Evolutionary conservation across 2,888 invertebrate species (phyloP).

Genomic region (Syritta pipiens): DNA sequence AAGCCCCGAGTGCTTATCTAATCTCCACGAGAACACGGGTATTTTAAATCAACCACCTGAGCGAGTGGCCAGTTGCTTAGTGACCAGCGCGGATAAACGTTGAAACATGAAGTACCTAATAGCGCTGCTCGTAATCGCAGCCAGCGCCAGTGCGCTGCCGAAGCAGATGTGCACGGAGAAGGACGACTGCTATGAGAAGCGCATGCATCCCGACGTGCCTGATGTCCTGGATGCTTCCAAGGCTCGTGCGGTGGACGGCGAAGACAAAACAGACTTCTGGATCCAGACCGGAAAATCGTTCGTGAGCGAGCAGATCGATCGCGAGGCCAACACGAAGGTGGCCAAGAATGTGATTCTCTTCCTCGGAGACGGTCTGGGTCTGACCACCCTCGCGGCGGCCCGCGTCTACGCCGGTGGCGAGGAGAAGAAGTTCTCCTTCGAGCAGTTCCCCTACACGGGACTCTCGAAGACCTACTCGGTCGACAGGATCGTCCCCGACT

Average conservation of each 20-base stretch:
- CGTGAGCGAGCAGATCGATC: constrained; percentile 74
- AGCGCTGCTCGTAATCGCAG: background rate
- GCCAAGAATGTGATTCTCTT: constrained; percentile 91
- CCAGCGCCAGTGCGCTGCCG: constrained; percentile 66
- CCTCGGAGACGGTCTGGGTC: constrained; percentile 94
- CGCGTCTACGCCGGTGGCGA: constrained; percentile 89
- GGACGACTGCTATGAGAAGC: constrained; percentile 74
- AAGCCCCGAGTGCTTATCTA: constrained; percentile 4
- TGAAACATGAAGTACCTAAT: constrained; percentile 4
- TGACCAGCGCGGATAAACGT: background rate
- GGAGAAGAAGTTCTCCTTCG: constrained; percentile 86
- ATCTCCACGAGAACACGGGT: background rate
- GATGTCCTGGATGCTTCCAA: background rate
- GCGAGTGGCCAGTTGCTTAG: constrained; percentile 1
- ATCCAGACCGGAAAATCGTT: constrained; percentile 72
- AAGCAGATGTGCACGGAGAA: constrained; percentile 70
- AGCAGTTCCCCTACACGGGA: constrained; percentile 87
- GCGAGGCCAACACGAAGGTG: constrained; percentile 76
- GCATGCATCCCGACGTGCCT: constrained; percentile 75
- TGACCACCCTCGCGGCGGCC: constrained; percentile 89
- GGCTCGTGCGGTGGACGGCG: constrained; percentile 64
- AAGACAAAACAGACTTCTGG: constrained; percentile 75
- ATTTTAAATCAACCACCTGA: background rate
- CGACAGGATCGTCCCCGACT: constrained; percentile 88
- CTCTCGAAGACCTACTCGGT: constrained; percentile 87